These are phyloP conservation scores for Drosophila sordidula DNA, from an alignment of 2,888 invertebrate genomes.

Conservation along the genomic window DNA sequence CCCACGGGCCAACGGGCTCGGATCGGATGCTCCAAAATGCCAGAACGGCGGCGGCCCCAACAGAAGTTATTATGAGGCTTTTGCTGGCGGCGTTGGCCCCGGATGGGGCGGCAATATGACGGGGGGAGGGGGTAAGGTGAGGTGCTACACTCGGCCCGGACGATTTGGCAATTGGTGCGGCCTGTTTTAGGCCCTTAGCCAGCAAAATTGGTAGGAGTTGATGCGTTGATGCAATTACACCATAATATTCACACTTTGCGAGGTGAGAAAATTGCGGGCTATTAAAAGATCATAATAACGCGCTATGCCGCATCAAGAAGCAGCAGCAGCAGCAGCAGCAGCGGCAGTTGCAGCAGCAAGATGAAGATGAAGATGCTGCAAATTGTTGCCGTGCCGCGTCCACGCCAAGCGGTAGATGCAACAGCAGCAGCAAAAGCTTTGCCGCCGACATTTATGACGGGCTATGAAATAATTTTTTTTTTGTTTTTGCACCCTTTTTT, in stretches of 20 bases:
- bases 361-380: conserved; percentile 76
- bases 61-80: conserved; percentile 73
- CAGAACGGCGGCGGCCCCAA: conserved; percentile 57
- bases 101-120: conserved; percentile 9
- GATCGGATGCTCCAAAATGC: conserved; percentile 26
- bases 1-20: conserved; percentile 55
- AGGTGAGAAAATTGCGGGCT: conserved; percentile 86
- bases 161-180: conserved; percentile 77
- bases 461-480: conserved; percentile 71
- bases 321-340: background rate
- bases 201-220: conserved; percentile 84
- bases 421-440: conserved; percentile 50
- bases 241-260: conserved; percentile 86
- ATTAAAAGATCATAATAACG: conserved; percentile 85
- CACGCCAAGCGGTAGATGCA: conserved; percentile 21
- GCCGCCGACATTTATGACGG: conserved; percentile 77
- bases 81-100: conserved; percentile 29
- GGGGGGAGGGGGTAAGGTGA: background rate
- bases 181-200: conserved; percentile 74
- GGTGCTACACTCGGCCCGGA: conserved; percentile 2
- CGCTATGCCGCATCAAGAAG: conserved; percentile 48
- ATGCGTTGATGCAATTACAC: conserved; percentile 85
- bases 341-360: conserved; percentile 11
- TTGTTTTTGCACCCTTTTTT: conserved; percentile 38
- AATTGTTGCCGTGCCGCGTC: conserved; percentile 57